Evolutionary conservation across 2,797 vertebrate species (phyloP), one percentile per base, ranked within the genome.

Genomic region (Arremon aurantiirostris): DNA sequence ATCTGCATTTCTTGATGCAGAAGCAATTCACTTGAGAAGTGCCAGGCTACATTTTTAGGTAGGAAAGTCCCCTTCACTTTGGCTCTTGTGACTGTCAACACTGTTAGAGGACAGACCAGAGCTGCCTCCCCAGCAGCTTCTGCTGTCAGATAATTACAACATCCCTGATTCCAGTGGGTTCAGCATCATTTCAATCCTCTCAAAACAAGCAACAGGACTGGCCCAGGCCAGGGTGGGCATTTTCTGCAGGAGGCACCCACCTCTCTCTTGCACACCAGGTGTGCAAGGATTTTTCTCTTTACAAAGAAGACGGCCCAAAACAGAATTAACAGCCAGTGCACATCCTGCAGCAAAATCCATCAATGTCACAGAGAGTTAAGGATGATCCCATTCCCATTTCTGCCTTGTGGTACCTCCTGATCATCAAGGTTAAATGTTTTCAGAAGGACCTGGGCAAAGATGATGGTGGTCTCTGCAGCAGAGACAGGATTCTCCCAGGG

Each of bases 161-260:
- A 57, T 34, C 52, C 22, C 15, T 8, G 23, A 41, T 6, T 2
- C 21, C 3, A 1, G 18, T 0, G 0, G 13, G 28, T 0, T 75
- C 10, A 87, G n/a, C 46, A 75, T n/a, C 26, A 11, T 14, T 73
- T 63, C 63, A 55, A 3, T 27, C 46, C 41, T 23, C 56, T 41
- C 32, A 49, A 59, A 72, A 61, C 34, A 39, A 82, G 34, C 20
- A 12, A 20, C 11, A 56, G 52, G 30, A 56, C 7, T 2, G 2
- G 49, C 49, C 46, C 2, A 3, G 41, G 13, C 6, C 27, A 49
- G 22, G 10, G 41, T 42, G 39, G 69, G 9, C 24, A 57, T n/a
- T 24, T 61, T 32, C 39, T 37, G 50, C n/a, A 27, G 22, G 34
- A 75, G 35, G 18, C 21, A 68, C 30, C 16, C 9, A 20, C 42